Evolutionary conservation across 1,140 invertebrate species (phyloP), one percentile per base, ranked within the genome.

Genomic region (Lethrus apterus): DNA sequence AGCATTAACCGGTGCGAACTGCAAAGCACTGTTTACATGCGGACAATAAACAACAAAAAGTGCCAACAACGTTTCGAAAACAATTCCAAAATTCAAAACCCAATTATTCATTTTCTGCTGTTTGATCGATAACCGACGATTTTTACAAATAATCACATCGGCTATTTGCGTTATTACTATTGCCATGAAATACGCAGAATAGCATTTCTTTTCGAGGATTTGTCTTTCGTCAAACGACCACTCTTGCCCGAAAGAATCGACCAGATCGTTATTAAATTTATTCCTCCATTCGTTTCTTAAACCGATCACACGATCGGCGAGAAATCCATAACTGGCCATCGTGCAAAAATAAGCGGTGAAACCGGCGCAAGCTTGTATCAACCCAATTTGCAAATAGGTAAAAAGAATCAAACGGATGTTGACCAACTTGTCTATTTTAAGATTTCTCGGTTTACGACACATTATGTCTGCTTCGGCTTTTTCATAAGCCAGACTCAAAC

Each of bases 401-500:
- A 74, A 60, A 0, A 68, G 72, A 46, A 76, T 75, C 1, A 75
- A 88, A 83, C 92, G 92, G 79, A 93, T 86, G 69, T 93, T 95
- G 50, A 96, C 91, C 63, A 98, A 83, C 75, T 94, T 96, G 75
- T 98, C 94, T 55, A 79, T 80, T 57, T 80, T 76, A 32, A 93
- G 90, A 75, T 98, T 86, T 68, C 95, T 82, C 56, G 95, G 94
- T 58, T 81, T 81, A 56, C 93, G 81, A 76, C 97, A 96, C 95
- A 99, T 99, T 68, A 98, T 98, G 73, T 98, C 95, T 52, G 89
- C 87, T 72, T 98, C 95, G 34, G 94, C 85, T 67, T 84, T 77
- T 76, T 99, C 95, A 72, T 99, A 99, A 55, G 93, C 94, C 65
- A 98, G 77, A 47, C 93, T 95, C 70, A 98, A 97, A 54, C 94